Conservation (phyloP, 2,113 vertebrate species). For the Vireo altiloquus region DNA sequence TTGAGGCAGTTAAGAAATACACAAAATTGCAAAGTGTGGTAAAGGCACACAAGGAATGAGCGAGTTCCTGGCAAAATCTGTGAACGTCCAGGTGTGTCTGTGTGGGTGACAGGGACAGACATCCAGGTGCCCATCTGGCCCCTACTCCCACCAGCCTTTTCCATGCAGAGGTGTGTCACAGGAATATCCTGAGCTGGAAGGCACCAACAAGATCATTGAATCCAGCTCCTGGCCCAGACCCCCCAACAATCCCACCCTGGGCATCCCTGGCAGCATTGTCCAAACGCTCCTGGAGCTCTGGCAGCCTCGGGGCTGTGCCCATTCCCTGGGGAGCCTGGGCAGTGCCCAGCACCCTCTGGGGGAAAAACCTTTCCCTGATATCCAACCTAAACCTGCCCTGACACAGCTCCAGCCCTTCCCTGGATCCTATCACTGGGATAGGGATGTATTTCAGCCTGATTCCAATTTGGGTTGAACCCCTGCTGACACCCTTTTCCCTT, state of each 20-base stretch:
- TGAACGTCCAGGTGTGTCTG: neutral
- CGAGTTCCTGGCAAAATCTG: neutral
- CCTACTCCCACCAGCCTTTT: rapidly evolving
- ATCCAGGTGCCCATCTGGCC: neutral
- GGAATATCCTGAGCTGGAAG: neutral
- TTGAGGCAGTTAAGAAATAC: neutral
- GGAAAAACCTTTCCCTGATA: neutral
- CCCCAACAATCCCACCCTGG: neutral
- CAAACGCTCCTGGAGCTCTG: neutral
- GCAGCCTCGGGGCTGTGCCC: neutral
- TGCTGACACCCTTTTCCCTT: neutral
- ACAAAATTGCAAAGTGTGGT: neutral
- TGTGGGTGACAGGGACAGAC: neutral
- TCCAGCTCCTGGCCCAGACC: neutral
- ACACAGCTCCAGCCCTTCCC: neutral
- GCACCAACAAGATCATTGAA: neutral
- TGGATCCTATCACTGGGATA: neutral
- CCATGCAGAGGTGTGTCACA: neutral
- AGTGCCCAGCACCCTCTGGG: neutral
- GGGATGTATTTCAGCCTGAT: neutral
- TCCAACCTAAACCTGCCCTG: neutral
- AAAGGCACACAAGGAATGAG: neutral
- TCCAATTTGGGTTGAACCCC: neutral
- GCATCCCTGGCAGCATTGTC: rapidly evolving
- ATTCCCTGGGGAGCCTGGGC: neutral